Percentiles rank a stretch among this genome's conserved stretches.
Conservation (phyloP, 2,113 vertebrate species). For the Nematolebias whitei region DNA sequence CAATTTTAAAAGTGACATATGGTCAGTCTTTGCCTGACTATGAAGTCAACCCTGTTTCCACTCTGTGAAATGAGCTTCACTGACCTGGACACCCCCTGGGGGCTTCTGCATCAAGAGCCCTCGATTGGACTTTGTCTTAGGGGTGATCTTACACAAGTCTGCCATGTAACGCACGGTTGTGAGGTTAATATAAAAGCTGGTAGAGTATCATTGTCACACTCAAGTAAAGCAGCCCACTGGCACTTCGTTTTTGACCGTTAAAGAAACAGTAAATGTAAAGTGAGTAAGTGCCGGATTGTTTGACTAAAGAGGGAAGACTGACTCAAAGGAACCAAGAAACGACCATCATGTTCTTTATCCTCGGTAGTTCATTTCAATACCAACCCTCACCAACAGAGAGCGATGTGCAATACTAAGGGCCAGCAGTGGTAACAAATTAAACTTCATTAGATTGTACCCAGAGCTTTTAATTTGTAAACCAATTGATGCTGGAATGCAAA, state of each 20-base stretch:
- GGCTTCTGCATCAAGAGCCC: conserved; percentile 12
- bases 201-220: conserved; percentile 42
- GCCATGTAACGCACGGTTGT: conserved; percentile 36
- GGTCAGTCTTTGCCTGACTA: conserved; percentile 17
- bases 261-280: conserved; percentile 49
- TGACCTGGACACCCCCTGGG: conserved; percentile 6
- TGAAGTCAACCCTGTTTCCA: conserved; percentile 34
- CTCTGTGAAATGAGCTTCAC: conserved; percentile 41
- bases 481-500: too few species aligned
- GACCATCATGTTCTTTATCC: conserved; percentile 34
- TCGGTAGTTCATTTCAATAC: not conserved
- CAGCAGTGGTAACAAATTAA: too few species aligned
- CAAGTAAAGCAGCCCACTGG: conserved; percentile 36
- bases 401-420: not conserved
- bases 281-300: conserved; percentile 28
- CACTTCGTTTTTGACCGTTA: conserved; percentile 25
- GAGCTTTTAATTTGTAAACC: too few species aligned
- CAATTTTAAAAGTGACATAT: conserved; percentile 35
- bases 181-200: conserved; percentile 34
- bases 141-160: conserved; percentile 23
- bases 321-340: conserved; percentile 14
- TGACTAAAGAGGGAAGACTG: conserved; percentile 32
- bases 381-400: conserved; percentile 25
- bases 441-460: accelerated
- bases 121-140: conserved; percentile 18